These are phyloP conservation scores for Sebastolobus alascanus DNA, from an alignment of 2,797 vertebrate genomes.

Conservation along the genomic window DNA sequence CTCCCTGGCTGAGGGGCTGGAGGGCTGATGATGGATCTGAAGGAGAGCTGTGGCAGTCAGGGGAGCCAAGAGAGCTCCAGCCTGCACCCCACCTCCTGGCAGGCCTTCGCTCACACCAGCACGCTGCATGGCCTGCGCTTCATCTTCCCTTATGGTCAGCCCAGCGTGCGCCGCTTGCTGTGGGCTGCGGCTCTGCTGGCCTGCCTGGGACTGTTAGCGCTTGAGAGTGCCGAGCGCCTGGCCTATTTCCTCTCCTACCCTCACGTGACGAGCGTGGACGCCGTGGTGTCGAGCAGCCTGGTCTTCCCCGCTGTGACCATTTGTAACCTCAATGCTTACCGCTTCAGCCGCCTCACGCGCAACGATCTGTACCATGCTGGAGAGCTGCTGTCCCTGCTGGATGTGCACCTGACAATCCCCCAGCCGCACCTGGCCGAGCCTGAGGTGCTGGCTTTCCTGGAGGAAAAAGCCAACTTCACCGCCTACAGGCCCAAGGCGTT, in stretches of 20 bases:
- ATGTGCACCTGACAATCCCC: conserved; percentile 93
- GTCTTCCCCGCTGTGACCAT: conserved; percentile 96
- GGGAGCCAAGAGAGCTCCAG: conserved; percentile 89
- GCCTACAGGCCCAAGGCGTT: conserved; percentile 94
- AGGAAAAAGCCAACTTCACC: conserved; percentile 94
- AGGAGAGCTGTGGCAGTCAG: conserved; percentile 92
- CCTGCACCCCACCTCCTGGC: conserved; percentile 91
- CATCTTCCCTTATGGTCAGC: conserved; percentile 91
- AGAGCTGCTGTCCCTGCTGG: conserved; percentile 94
- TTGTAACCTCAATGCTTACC: conserved; percentile 96
- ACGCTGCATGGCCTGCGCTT: conserved; percentile 96
- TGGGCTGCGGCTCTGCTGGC: conserved; percentile 94
- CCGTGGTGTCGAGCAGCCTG: conserved; percentile 93
- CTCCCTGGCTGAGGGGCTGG: conserved; percentile 64
- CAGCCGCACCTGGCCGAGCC: conserved; percentile 95
- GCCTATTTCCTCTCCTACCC: conserved; percentile 97
- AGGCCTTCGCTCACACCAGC: conserved; percentile 94
- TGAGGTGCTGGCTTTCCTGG: conserved; percentile 88
- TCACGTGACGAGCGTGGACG: conserved; percentile 95
- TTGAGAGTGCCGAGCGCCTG: conserved; percentile 94
- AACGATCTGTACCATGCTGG: conserved; percentile 98
- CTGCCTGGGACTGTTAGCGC: conserved; percentile 91
- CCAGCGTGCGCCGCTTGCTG: conserved; percentile 90
- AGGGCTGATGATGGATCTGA: conserved; percentile 91
- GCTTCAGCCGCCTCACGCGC: conserved; percentile 93